These are phyloP conservation scores for Polyergus mexicanus DNA, from an alignment of 1,140 invertebrate genomes.

Conservation along the genomic window DNA sequence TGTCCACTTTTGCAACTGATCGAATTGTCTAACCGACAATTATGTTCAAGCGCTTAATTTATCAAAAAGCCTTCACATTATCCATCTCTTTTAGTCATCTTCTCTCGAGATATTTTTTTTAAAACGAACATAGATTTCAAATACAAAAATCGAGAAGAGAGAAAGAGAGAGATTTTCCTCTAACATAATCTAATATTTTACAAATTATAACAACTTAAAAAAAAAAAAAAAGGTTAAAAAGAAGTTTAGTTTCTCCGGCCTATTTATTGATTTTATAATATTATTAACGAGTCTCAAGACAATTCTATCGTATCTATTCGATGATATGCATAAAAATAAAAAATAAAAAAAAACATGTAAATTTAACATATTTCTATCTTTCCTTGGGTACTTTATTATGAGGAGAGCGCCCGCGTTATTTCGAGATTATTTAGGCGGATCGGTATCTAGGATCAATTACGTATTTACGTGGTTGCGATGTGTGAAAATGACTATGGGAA, in stretches of 20 bases:
- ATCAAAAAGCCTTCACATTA: background rate
- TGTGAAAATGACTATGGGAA: conserved; percentile 56
- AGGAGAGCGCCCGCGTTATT: background rate
- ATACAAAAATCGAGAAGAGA: background rate
- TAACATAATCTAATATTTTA: background rate
- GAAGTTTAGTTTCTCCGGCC: background rate
- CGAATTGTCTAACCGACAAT: conserved; percentile 37
- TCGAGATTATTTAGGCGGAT: conserved; percentile 18
- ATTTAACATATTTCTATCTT: background rate
- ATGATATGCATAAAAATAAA: background rate
- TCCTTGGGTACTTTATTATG: background rate
- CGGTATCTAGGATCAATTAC: conserved; percentile 67
- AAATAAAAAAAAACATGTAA: background rate
- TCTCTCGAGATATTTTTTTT: background rate
- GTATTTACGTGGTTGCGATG: conserved; percentile 38
- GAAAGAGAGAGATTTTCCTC: background rate
- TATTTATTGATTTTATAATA: background rate
- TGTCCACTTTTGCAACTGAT: conserved; percentile 21
- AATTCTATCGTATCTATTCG: background rate
- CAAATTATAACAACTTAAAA: conserved; percentile 5
- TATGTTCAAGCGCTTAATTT: background rate
- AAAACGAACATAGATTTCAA: background rate
- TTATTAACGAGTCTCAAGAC: background rate
- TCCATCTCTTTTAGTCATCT: background rate
- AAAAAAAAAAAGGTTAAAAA: background rate